Conservation (phyloP, 2,797 vertebrate genomes). For the Poeciliopsis presidionis region DNA sequence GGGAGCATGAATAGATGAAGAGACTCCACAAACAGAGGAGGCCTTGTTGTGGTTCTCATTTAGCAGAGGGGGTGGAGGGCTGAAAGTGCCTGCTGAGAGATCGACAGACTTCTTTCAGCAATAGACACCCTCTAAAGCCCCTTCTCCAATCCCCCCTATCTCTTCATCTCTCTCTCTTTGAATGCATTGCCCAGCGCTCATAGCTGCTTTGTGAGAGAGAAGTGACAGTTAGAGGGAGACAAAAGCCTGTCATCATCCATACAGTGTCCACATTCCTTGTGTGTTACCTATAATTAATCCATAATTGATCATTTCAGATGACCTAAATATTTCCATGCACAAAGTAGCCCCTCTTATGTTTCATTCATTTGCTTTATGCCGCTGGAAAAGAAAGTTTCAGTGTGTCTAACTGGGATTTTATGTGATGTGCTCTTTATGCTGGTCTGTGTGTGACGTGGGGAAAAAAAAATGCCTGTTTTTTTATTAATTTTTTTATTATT, state of each 20-base stretch:
- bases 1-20: slow-evolving; percentile 80
- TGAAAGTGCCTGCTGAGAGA: slow-evolving; percentile 82
- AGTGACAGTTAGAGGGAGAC: slow-evolving; percentile 58
- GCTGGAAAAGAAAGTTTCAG: background rate
- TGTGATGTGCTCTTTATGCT: background rate
- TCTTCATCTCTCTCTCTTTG: slow-evolving; percentile 60
- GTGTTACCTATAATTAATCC: slow-evolving; percentile 25
- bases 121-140: slow-evolving; percentile 57
- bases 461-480: background rate
- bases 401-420: background rate
- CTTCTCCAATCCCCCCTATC: slow-evolving; percentile 13
- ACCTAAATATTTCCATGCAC: slow-evolving; percentile 6
- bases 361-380: background rate
- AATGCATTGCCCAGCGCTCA: slow-evolving; percentile 50
- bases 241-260: slow-evolving; percentile 60
- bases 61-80: slow-evolving; percentile 56
- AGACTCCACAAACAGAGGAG: slow-evolving; percentile 78
- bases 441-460: background rate
- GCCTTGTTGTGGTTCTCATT: slow-evolving; percentile 83
- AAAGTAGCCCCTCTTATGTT: background rate
- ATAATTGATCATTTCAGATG: slow-evolving; percentile 13
- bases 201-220: slow-evolving; percentile 51
- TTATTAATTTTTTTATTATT: accelerated
- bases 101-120: slow-evolving; percentile 84
- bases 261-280: slow-evolving; percentile 41